Base-by-base conservation (phyloP, 2,797 vertebrate genomes). In the Iguana delicatissima region DNA sequence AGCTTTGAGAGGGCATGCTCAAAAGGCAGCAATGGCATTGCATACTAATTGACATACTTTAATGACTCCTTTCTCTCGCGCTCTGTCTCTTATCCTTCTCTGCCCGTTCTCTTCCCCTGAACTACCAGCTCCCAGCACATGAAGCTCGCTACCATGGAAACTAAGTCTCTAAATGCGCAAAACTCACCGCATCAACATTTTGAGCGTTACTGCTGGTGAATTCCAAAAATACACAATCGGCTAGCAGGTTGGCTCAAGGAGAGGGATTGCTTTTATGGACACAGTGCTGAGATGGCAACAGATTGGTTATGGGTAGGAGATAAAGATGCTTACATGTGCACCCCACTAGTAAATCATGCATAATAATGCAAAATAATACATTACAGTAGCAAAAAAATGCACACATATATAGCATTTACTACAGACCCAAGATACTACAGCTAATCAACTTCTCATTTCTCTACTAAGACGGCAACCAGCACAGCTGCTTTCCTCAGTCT, bases 41-140 rank as follows among this genome's bases (percentile, higher is more conserved):
- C 97, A 98, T 99, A 98, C 98, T 98, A 99, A 98, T 98, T 97
- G 95, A 96, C 96, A 96, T 95, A 96, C 96, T 97, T 97, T 98
- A 98, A 98, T 98, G 98, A 98, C 98, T 98, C 98, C 98, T 97
- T 97, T 95, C 96, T 95, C 59, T 87, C 26, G 18, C 8, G 29
- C 22, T 62, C 67, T 32, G 67, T 69, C 87, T 74, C 92, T 85
- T 82, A 85, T 80, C 91, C 85, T 84, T 92, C 94, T 84, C 82
- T n/a, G 64, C 80, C n/a, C 46, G 2, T 24, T 80, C 89, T 90
- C 91, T 79, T 87, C 89, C 96, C 95, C 93, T 91, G 96, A 98
- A 97, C 97, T 93, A 95, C 96, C 0, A 92, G 95, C 96, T 96
- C 96, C 95, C 95, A 96, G 89, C 96, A 97, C 96, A 96, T 93